Evolutionary conservation across 2,113 vertebrate species (phyloP).

Genomic region (Cathartes aura): DNA sequence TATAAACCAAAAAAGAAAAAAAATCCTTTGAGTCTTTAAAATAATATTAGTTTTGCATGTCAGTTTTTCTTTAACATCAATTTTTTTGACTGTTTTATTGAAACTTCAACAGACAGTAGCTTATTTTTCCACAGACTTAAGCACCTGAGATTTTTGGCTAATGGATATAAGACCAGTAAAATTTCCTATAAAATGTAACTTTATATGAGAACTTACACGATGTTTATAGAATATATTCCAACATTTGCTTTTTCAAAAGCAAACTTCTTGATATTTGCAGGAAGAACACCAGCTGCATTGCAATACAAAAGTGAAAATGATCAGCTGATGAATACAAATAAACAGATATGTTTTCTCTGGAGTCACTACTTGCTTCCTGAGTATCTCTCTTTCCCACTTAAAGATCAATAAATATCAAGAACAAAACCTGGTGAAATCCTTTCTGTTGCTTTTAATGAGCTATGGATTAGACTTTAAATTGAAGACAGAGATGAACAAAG

Average conservation of each 20-base stretch:
- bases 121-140: slow-evolving; percentile 77
- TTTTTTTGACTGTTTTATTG: slow-evolving; percentile 72
- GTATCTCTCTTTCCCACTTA: background rate
- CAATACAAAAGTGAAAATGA: slow-evolving; percentile 39
- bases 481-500: background rate
- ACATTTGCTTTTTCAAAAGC: slow-evolving; percentile 40
- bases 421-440: background rate
- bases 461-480: background rate
- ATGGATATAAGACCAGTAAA: slow-evolving; percentile 72
- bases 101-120: slow-evolving; percentile 78
- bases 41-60: slow-evolving; percentile 69
- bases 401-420: slow-evolving; percentile 5
- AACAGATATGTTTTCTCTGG: background rate
- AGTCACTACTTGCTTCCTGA: background rate
- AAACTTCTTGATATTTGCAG: slow-evolving; percentile 22
- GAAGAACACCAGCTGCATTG: slow-evolving; percentile 5
- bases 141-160: slow-evolving; percentile 80
- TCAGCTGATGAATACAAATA: slow-evolving; percentile 17
- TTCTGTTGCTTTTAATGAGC: background rate
- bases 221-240: slow-evolving; percentile 67
- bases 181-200: slow-evolving; percentile 74
- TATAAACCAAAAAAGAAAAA: slow-evolving; percentile 16
- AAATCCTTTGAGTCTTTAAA: slow-evolving; percentile 45
- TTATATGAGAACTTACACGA: slow-evolving; percentile 69
- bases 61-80: slow-evolving; percentile 69